A percentile compares a stretch with the other conserved stretches of the same genome.
Evolutionary conservation across 2,888 invertebrate species (phyloP).

Genomic region (Campoletis raptor): DNA sequence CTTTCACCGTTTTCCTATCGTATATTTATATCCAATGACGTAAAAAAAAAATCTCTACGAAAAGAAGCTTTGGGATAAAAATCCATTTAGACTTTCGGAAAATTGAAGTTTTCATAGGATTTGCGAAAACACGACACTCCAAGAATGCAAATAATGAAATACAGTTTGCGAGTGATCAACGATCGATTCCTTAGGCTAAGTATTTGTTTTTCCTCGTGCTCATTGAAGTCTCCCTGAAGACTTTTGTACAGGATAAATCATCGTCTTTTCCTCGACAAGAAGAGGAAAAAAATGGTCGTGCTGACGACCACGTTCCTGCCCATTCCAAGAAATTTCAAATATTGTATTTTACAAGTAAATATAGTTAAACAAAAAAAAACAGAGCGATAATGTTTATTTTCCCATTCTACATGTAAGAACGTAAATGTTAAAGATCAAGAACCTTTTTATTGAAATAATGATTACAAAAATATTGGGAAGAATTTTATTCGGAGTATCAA

Average conservation of each 20-base stretch:
- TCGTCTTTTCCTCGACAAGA: slow-evolving; percentile 74
- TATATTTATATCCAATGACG: background rate
- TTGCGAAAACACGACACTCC: background rate
- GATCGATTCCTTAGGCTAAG: slow-evolving; percentile 75
- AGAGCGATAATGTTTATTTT: slow-evolving; percentile 12
- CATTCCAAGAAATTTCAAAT: slow-evolving; percentile 80
- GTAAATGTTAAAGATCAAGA: background rate
- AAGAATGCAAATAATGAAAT: slow-evolving; percentile 70
- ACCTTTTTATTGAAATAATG: background rate
- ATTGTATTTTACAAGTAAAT: slow-evolving; percentile 82
- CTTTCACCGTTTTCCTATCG: background rate
- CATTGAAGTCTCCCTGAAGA: slow-evolving; percentile 75
- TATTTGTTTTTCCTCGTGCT: slow-evolving; percentile 72
- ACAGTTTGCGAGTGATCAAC: slow-evolving; percentile 69
- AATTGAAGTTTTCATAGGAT: background rate
- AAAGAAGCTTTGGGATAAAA: background rate
- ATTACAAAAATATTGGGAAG: slow-evolving; percentile 20
- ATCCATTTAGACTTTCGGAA: background rate
- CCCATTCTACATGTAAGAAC: background rate
- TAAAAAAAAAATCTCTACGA: slow-evolving; percentile 17
- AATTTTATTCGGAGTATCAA: slow-evolving; percentile 61
- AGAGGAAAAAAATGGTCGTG: slow-evolving; percentile 69
- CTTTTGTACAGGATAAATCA: slow-evolving; percentile 79
- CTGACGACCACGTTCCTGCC: slow-evolving; percentile 78
- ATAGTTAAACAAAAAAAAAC: slow-evolving; percentile 78